Evolutionary conservation across 2,888 invertebrate species (phyloP).

Genomic region (Syritta pipiens): DNA sequence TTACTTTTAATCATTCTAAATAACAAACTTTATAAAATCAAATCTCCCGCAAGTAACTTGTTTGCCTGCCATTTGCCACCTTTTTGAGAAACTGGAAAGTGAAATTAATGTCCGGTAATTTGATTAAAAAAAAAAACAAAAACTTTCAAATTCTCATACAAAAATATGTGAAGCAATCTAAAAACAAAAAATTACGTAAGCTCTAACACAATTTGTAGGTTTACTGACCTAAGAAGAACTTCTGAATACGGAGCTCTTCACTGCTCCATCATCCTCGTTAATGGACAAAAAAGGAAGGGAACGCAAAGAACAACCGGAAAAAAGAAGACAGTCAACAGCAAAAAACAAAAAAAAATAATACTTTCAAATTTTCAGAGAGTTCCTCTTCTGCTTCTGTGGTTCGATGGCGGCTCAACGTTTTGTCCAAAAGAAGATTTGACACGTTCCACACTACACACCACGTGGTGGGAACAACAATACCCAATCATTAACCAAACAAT

Average conservation of each 20-base stretch:
- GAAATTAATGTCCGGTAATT: conserved; percentile 28
- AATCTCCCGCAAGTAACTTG: too few species aligned
- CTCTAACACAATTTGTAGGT: conserved; percentile 5
- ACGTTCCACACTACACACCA: conserved; percentile 22
- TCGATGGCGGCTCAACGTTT: too few species aligned
- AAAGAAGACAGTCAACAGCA: neutral
- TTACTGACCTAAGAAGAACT: conserved; percentile 34
- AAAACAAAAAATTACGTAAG: conserved; percentile 23
- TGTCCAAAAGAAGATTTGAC: too few species aligned
- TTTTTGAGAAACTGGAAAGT: conserved; percentile 12
- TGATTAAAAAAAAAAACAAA: neutral
- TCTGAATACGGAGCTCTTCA: neutral
- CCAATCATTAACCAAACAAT: conserved; percentile 16
- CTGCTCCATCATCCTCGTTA: neutral
- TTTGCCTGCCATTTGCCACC: neutral
- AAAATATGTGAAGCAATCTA: too few species aligned
- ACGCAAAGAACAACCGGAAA: too few species aligned
- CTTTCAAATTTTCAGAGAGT: too few species aligned
- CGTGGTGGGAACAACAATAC: conserved; percentile 24
- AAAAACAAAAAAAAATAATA: neutral
- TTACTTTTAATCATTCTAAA: conserved; percentile 24
- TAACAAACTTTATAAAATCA: too few species aligned
- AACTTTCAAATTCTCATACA: conserved; percentile 1
- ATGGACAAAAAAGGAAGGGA: too few species aligned
- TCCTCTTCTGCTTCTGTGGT: too few species aligned